phyloP scores from a whole-genome alignment of 2,113 vertebrate genomes.

The Crotalus tigris region DNA sequence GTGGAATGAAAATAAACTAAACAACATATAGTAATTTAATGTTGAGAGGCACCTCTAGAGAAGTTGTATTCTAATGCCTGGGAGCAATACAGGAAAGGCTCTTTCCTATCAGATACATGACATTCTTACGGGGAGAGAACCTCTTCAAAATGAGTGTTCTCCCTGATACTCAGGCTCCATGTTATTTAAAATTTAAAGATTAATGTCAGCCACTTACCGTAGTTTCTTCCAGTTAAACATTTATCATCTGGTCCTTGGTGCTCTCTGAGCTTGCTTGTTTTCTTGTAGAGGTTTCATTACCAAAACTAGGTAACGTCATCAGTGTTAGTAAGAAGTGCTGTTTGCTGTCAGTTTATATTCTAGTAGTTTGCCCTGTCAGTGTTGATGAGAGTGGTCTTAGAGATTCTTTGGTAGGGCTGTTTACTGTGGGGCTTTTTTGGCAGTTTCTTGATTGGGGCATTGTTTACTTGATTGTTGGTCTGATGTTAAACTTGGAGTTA shows the following conservation, averaged over 20 bases:
- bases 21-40: not conserved
- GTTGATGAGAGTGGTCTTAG: not conserved
- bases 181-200: not conserved
- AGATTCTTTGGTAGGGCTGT: not conserved
- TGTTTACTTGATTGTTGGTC: not conserved
- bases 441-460: not conserved
- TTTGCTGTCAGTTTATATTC: not conserved
- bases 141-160: not conserved
- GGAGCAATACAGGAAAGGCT: not conserved
- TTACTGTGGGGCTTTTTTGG: not conserved
- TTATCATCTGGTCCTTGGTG: not conserved
- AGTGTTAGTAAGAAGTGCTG: no score
- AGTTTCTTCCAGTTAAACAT: not conserved
- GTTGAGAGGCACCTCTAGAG: not conserved
- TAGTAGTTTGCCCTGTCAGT: not conserved
- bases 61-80: not conserved
- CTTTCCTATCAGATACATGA: not conserved
- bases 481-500: not conserved
- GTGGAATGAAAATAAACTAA: not conserved
- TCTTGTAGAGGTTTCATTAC: no score
- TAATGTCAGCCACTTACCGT: not conserved
- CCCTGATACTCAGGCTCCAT: not conserved
- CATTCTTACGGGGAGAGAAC: not conserved
- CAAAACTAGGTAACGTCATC: no score
- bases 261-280: no score